phyloP scores from a whole-genome alignment of 35 echinoderm and acorn worm species.

The Amphiura filiformis region DNA sequence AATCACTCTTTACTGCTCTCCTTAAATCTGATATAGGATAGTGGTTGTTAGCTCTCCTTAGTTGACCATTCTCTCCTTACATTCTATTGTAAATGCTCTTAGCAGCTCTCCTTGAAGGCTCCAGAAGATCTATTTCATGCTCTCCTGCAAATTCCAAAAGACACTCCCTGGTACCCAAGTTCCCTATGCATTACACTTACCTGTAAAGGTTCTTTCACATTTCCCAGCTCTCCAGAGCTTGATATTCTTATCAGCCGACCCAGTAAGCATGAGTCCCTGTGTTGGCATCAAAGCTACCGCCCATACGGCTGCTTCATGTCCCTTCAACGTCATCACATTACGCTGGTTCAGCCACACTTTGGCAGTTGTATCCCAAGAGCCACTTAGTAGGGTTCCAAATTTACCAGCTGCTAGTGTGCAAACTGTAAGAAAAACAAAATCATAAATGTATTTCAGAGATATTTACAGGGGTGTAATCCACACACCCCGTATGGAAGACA shows the following conservation, averaged over 20 bases:
- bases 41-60: too few relatives aligned
- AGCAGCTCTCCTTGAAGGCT: too few relatives aligned
- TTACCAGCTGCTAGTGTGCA: constrained; percentile 87
- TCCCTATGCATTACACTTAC: too few relatives aligned
- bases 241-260: constrained; percentile 89
- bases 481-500: too few relatives aligned
- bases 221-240: constrained; percentile 90
- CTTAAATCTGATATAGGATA: too few relatives aligned
- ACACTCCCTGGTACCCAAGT: too few relatives aligned
- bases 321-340: constrained; percentile 81
- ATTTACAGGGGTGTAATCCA: neutral
- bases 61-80: too few relatives aligned
- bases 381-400: constrained; percentile 97
- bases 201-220: constrained; percentile 84
- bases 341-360: constrained; percentile 91
- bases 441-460: neutral
- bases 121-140: too few relatives aligned
- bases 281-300: constrained; percentile 85
- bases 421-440: constrained; percentile 58
- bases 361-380: constrained; percentile 93
- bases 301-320: constrained; percentile 86
- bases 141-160: too few relatives aligned
- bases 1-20: too few relatives aligned
- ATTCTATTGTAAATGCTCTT: too few relatives aligned
- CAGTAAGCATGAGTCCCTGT: constrained; percentile 95